phyloP scores from a whole-genome alignment of 2,113 vertebrate genomes.

The Mystacornis crossleyi region DNA sequence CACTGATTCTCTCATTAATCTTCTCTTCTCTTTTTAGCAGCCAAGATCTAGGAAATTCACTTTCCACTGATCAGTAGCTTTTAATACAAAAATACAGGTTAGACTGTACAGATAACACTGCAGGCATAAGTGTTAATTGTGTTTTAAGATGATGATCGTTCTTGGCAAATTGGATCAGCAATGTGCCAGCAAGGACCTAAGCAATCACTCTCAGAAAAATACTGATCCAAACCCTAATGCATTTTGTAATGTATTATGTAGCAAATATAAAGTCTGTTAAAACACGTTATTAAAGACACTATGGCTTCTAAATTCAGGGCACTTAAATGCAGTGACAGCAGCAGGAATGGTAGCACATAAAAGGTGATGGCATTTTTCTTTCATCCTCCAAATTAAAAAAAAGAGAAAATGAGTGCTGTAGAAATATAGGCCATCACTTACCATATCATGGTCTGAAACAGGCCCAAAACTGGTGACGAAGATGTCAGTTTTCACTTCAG shows the following conservation, averaged over 20 bases:
- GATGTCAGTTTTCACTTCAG: slow-evolving; percentile 99
- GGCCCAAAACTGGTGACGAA: slow-evolving; percentile 99
- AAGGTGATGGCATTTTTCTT: background rate
- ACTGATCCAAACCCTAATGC: background rate
- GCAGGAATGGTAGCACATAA: background rate
- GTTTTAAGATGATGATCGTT: slow-evolving; percentile 47
- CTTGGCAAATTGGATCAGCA: slow-evolving; percentile 38
- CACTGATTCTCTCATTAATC: slow-evolving; percentile 54
- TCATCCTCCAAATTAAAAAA: background rate
- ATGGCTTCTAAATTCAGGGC: slow-evolving; percentile 18
- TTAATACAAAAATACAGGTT: slow-evolving; percentile 53
- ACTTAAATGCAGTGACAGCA: background rate
- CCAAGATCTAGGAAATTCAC: slow-evolving; percentile 36
- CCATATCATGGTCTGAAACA: slow-evolving; percentile 99
- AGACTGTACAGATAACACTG: background rate
- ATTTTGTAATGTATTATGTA: slow-evolving; percentile 21
- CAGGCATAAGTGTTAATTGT: slow-evolving; percentile 39
- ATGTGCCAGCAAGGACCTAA: slow-evolving; percentile 15
- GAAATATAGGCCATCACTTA: slow-evolving; percentile 73
- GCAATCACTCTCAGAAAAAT: slow-evolving; percentile 4
- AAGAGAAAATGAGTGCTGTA: background rate
- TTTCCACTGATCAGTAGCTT: slow-evolving; percentile 56
- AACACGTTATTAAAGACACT: background rate
- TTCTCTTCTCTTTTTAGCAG: slow-evolving; percentile 52
- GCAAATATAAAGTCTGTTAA: slow-evolving; percentile 33